Base-by-base conservation (phyloP, 2,113 vertebrate genomes). In the Mellivora capensis region DNA sequence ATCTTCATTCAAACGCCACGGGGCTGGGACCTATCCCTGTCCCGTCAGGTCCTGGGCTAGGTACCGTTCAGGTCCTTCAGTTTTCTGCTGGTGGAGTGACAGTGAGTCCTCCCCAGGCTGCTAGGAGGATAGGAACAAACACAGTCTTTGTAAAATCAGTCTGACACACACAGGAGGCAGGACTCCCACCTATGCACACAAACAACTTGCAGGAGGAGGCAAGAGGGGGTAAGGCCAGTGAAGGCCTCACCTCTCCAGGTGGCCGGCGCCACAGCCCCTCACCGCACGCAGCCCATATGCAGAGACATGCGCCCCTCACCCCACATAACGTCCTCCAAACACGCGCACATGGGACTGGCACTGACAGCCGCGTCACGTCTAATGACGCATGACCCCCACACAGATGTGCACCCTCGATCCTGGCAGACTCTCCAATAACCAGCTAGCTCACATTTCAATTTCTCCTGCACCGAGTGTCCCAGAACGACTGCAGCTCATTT, bases 321-420 rank as follows among this genome's bases (percentile, higher is more conserved):
- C 47, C 34, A 31, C 6, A 20, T 1, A 4, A 34, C 0, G 10
- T 29, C 81, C 62, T 21, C 31, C 61, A 42, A 14, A 54, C 0
- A 0, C 3, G 3, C 4, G 2, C 31, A 11, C 57, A 23, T 11
- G 0, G 0, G 61, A 27, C 39, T 18, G 1, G 1, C 0, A 49
- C 69, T 14, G 67, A 69, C 4, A 47, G 59, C 34, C 3, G 1
- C 0, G n/a, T 37, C 80, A 9, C 0, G 8, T 62, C 47, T 29
- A 67, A 85, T 2, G 47, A 71, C 69, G 69, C 21, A 4, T 0
- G 0, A 14, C 80, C 59, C 29, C 39, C 42, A 71, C 15, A 20
- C 29, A 54, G 31, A 82, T 0, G 14, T 9, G 2, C 4, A 25
- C 5, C 5, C 1, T 29, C 21, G 3, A 17, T 17, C 25, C 47